Evolutionary conservation across 2,888 invertebrate species (phyloP), one percentile per base, ranked within the genome.

Genomic region (Rhagium mordax): DNA sequence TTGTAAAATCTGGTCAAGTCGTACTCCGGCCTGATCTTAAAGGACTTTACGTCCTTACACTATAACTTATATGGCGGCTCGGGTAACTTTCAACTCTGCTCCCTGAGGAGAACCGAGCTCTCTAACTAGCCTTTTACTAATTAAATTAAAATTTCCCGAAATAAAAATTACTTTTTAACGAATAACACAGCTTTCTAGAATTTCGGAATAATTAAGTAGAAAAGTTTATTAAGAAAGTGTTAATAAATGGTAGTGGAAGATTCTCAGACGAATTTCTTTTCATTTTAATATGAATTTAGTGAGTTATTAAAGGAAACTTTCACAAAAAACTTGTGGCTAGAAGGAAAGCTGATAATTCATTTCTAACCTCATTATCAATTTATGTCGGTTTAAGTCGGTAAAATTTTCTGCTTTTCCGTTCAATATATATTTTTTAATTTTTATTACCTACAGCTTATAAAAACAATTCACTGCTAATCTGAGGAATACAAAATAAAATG

Each of bases 111-210:
- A 18, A 18, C 59, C 53, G 60, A 51, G 20, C 60, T 72, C 8
- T 8, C 59, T 60, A 64, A 64, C 69, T 51, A 72, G 62, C 33
- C 61, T 49, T 49, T 41, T 13, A 47, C 61, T 72, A 69, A 68
- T 72, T 68, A 57, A 62, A 72, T 72, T 72, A 69, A 69, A 72
- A 72, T 72, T 61, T 51, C 51, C 24, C 18, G 13, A 53, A 21
- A 59, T 55, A 72, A 72, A 72, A 72, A 72, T 69, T 64, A 64
- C 69, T 51, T 51, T 62, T 53, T 51, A 53, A 51, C 64, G 48
- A 68, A 62, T 68, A 62, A 55, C 47, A 24, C 51, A 47, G 61
- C 41, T 62, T 64, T 60, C 69, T 21, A 10, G 64, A 71, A 65
- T 71, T 62, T 59, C 53, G 16, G 41, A 57, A 68, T 72, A 69